Conservation (phyloP, 1,140 invertebrate genomes). For the Zaprionus kolodkinae region DNA sequence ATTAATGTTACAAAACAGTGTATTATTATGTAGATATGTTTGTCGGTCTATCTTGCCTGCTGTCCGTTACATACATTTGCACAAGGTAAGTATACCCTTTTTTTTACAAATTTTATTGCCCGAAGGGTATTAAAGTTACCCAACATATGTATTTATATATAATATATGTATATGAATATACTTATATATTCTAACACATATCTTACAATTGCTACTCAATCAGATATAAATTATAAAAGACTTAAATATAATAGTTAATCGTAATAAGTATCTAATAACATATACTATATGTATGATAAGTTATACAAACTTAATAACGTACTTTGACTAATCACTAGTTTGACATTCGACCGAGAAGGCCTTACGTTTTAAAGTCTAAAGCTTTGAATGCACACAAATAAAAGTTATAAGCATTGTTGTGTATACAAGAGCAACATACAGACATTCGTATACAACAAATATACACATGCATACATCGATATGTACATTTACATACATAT, state of each 20-base stretch:
- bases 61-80: too few species aligned
- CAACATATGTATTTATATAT: too few species aligned
- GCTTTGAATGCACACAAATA: slow-evolving; percentile 29
- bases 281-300: slow-evolving; percentile 28
- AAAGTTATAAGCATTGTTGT: slow-evolving; percentile 15
- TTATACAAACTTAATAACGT: slow-evolving; percentile 45
- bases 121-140: too few species aligned
- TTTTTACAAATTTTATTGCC: too few species aligned
- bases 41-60: too few species aligned
- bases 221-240: slow-evolving; percentile 6
- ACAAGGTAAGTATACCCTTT: too few species aligned
- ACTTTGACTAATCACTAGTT: slow-evolving; percentile 45
- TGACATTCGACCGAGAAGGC: slow-evolving; percentile 51
- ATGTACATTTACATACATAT: slow-evolving; percentile 21
- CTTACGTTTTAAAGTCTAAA: slow-evolving; percentile 50
- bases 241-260: slow-evolving; percentile 26
- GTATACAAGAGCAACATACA: neutral
- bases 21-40: too few species aligned
- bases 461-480: slow-evolving; percentile 1
- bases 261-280: slow-evolving; percentile 38
- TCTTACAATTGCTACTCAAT: neutral
- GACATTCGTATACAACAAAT: slow-evolving; percentile 14
- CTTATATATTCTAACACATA: too few species aligned
- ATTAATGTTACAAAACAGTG: too few species aligned
- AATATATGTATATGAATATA: too few species aligned